Conservation (phyloP, 2,797 vertebrate genomes). For the Parauchenoglanis ngamensis region DNA sequence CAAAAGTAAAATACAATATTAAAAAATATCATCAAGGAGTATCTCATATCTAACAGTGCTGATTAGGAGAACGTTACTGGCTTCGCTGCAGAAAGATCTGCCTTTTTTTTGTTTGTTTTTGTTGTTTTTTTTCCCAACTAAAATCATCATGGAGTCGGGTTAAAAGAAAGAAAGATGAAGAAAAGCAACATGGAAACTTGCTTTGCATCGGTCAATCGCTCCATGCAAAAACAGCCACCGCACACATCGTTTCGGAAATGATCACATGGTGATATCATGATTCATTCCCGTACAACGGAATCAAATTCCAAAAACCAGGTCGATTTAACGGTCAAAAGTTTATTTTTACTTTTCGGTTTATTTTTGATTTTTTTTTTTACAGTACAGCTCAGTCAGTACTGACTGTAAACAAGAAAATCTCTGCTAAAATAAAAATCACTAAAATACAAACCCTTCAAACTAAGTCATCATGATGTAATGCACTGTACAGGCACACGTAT, state of each 20-base stretch:
- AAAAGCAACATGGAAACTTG: constrained; percentile 59
- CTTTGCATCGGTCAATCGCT: constrained; percentile 46
- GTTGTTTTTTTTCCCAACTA: background rate
- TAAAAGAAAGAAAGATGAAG: constrained; percentile 35
- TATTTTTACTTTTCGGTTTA: constrained; percentile 36
- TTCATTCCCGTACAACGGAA: constrained; percentile 6
- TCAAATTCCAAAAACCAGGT: constrained; percentile 28
- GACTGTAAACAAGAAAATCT: constrained; percentile 65
- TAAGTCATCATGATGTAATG: constrained; percentile 73
- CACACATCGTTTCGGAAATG: constrained; percentile 59
- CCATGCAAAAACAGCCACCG: constrained; percentile 72
- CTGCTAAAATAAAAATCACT: constrained; percentile 67
- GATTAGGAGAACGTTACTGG: constrained; percentile 73
- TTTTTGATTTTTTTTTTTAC: constrained; percentile 49
- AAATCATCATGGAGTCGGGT: constrained; percentile 43
- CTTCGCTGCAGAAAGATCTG: constrained; percentile 70
- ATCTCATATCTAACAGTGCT: constrained; percentile 77
- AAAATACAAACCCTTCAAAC: constrained; percentile 73
- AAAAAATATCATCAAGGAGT: constrained; percentile 78
- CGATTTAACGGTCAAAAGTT: constrained; percentile 49
- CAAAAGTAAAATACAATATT: constrained; percentile 79
- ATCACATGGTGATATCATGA: constrained; percentile 17
- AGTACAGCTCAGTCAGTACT: constrained; percentile 69
- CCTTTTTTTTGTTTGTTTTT: constrained; percentile 50
- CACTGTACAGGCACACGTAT: constrained; percentile 82